Conservation (phyloP, 2,113 vertebrate genomes). For the Hystrix brachyura region DNA sequence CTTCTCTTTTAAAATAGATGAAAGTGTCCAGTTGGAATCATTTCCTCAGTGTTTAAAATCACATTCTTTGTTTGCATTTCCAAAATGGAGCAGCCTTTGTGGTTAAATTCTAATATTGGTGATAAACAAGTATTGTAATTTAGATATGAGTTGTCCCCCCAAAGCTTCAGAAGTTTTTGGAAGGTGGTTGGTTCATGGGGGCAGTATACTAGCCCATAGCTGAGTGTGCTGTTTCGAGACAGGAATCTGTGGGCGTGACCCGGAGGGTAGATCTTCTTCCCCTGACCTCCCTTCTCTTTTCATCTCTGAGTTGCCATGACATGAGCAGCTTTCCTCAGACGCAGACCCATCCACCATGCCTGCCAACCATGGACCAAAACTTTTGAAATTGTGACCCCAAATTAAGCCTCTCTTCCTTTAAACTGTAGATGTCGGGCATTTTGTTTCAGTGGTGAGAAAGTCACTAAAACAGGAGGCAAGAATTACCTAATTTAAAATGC, state of each 20-base stretch:
- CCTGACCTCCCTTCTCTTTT: too few relatives aligned
- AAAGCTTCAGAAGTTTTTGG: neutral
- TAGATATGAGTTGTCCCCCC: neutral
- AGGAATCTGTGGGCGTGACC: neutral
- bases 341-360: too few relatives aligned
- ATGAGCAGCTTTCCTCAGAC: too few relatives aligned
- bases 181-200: neutral
- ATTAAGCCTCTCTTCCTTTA: neutral
- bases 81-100: neutral
- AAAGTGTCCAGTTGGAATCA: neutral
- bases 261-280: too few relatives aligned
- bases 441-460: neutral
- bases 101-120: neutral
- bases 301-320: too few relatives aligned
- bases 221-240: neutral
- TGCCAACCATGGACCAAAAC: neutral
- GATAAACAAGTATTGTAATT: neutral
- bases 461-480: neutral
- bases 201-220: neutral
- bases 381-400: neutral
- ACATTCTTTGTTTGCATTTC: neutral
- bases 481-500: neutral
- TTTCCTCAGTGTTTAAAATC: neutral
- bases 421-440: neutral
- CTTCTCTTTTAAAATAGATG: neutral